These are phyloP conservation scores for Mionectes olivaceus DNA, from an alignment of 2,797 vertebrate genomes.

Conservation along the genomic window DNA sequence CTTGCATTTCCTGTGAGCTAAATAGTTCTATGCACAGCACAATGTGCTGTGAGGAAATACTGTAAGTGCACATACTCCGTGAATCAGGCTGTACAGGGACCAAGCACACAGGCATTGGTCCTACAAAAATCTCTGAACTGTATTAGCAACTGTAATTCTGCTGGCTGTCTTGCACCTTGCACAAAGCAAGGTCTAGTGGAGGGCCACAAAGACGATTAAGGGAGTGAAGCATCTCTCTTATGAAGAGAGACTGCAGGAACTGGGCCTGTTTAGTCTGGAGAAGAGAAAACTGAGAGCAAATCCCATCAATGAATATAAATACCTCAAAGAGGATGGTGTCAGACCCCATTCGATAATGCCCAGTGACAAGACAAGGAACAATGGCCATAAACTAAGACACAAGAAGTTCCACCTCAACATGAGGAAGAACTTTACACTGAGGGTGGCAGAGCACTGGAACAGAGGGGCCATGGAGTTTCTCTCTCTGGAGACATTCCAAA, in stretches of 20 bases:
- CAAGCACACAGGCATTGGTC: background rate
- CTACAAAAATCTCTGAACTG: background rate
- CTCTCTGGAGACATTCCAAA: background rate
- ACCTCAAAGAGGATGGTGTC: background rate
- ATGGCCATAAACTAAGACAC: background rate
- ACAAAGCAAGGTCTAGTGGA: background rate
- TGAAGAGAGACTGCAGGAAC: background rate
- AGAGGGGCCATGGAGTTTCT: background rate
- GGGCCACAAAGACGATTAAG: background rate
- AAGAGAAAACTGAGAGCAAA: background rate
- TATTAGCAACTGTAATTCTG: background rate
- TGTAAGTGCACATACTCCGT: rapidly evolving
- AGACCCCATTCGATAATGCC: background rate
- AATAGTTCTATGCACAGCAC: background rate
- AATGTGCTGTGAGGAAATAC: background rate
- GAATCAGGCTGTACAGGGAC: background rate
- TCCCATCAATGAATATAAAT: background rate
- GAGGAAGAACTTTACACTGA: background rate
- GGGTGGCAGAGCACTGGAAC: background rate
- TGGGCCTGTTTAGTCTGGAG: background rate
- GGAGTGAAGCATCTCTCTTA: background rate
- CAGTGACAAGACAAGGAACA: background rate
- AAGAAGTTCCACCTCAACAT: background rate
- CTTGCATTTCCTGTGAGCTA: background rate
- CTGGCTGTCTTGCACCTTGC: background rate